Evolutionary conservation across 2,888 invertebrate species (phyloP), one percentile per base, ranked within the genome.

Genomic region (Pristionchus exspectatus): DNA sequence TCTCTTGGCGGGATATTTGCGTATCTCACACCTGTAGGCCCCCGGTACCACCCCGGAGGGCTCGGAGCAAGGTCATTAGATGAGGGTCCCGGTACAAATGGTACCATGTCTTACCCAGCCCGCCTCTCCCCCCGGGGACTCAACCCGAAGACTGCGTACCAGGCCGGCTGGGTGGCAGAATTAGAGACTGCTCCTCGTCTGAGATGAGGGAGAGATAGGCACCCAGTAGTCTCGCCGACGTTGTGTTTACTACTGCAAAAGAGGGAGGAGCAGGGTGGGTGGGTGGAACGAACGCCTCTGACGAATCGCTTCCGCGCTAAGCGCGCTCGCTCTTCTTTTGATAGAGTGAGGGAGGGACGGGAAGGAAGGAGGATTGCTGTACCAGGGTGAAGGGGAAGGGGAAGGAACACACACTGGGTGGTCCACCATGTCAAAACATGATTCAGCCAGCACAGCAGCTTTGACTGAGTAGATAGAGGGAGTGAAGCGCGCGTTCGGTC

Each of bases 21-120:
- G 38, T 74, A 2, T 16, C 21, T 74, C 44, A 54, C 81, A 81
- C 81, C 81, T 81, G 81, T 81, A 50, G 81, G 27, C 81, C 12
- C 50, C n/a, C 33, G 18, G 59, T 63, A 84, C 84, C 84, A 63
- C 44, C 84, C 84, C 84, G 59, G 30, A 24, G 84, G 63, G 38
- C n/a, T 12, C 44, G 44, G 44, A 50, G 54, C 81, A 81, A 81
- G 81, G 81, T 81, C 81, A 81, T 44, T 81, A 81, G 50, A 77
- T 24, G 44, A 14, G 44, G n/a, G 12, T 2, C 33, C 18, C 21
- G 21, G 50, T 30, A 54, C 54, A 56, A 83, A 56, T 38, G 84
- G 38, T 50, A 77, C 74, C 38, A 44, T 77, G 38, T 77, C 44
- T 16, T 44, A 5, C 30, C 44, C 77, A 38, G 16, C 33, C 24